These are phyloP conservation scores for Aphaenogaster floridana DNA, from an alignment of 1,140 invertebrate genomes.

Conservation along the genomic window DNA sequence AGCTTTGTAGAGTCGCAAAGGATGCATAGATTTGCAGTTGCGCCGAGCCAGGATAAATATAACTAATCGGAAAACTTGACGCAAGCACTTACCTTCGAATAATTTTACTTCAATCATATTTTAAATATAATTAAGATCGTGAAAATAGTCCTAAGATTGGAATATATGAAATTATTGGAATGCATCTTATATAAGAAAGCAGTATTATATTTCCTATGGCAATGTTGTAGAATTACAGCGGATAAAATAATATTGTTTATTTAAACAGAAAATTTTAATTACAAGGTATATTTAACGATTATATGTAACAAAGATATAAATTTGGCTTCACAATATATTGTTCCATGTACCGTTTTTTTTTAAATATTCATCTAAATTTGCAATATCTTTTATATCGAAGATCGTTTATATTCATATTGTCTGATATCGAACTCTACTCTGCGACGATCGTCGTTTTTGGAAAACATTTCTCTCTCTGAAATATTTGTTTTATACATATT, in stretches of 20 bases:
- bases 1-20: background rate
- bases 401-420: conserved; percentile 6
- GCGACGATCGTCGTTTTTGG: background rate
- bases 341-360: background rate
- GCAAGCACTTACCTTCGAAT: background rate
- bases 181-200: background rate
- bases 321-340: background rate
- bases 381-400: background rate
- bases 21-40: background rate
- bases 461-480: background rate
- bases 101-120: background rate
- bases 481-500: conserved; percentile 26
- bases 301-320: background rate
- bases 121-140: conserved; percentile 15
- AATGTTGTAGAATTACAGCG: background rate
- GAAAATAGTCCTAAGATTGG: background rate
- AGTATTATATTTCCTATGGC: background rate
- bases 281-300: background rate
- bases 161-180: background rate
- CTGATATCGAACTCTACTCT: background rate
- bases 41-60: background rate
- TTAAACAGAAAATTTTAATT: background rate
- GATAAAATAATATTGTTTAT: background rate
- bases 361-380: conserved; percentile 12
- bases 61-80: background rate